Percentiles rank a stretch among this genome's conserved stretches.
These are phyloP conservation scores for Morone chrysops DNA, from an alignment of 2,113 vertebrate genomes.

Conservation along the genomic window DNA sequence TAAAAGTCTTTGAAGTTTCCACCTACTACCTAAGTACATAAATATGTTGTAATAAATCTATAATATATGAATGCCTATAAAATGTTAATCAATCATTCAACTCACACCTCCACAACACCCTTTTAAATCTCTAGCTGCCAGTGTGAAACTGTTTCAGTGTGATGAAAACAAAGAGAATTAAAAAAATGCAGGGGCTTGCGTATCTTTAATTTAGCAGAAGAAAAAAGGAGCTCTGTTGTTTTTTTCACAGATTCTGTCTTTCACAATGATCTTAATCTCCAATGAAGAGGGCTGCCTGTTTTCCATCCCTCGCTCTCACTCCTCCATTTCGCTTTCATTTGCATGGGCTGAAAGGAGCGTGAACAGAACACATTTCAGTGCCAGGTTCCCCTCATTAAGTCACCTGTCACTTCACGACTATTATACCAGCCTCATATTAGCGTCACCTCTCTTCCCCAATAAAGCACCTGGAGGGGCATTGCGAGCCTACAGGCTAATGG, in stretches of 20 bases:
- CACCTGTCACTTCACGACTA: constrained; percentile 79
- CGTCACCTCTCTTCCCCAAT: constrained; percentile 71
- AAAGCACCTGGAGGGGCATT: constrained; percentile 64
- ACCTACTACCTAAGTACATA: constrained; percentile 20
- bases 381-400: constrained; percentile 77
- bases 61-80: constrained; percentile 48
- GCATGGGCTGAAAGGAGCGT: constrained; percentile 61
- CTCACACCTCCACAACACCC: constrained; percentile 47
- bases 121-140: constrained; percentile 51
- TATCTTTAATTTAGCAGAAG: constrained; percentile 53
- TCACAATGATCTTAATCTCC: constrained; percentile 70
- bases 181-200: constrained; percentile 33
- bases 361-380: constrained; percentile 62
- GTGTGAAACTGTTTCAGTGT: constrained; percentile 39
- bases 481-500: constrained; percentile 60
- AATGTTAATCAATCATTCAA: constrained; percentile 63
- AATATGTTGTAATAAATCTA: constrained; percentile 54
- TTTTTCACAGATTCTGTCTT: constrained; percentile 44
- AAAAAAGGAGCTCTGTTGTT: constrained; percentile 15
- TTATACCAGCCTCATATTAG: constrained; percentile 70
- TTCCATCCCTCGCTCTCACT: constrained; percentile 51
- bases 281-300: constrained; percentile 48
- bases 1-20: constrained; percentile 35
- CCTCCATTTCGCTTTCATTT: constrained; percentile 73
- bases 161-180: constrained; percentile 54